phyloP scores from a whole-genome alignment of 1,140 invertebrate species.

The Idris sp. region DNA sequence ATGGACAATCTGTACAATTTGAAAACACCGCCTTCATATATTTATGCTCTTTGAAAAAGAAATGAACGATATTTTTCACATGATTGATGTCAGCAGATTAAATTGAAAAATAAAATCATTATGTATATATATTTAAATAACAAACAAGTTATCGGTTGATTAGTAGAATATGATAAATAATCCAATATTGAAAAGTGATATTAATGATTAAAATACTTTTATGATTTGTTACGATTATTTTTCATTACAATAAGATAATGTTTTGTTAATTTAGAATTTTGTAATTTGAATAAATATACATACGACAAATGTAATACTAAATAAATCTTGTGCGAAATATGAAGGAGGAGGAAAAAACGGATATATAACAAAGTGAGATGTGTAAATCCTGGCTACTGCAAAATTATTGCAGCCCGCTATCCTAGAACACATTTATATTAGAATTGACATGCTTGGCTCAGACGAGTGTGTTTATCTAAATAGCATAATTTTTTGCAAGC shows the following conservation, averaged over 20 bases:
- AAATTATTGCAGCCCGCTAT: constrained; percentile 8
- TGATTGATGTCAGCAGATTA: constrained; percentile 8
- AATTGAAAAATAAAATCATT: constrained; percentile 4
- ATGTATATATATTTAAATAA: constrained; percentile 31
- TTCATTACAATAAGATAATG: not conserved
- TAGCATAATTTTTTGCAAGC: constrained; percentile 33
- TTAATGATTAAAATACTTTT: not conserved
- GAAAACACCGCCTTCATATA: constrained; percentile 15
- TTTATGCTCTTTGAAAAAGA: constrained; percentile 27
- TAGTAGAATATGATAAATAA: too few relatives aligned
- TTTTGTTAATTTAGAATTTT: constrained; percentile 4
- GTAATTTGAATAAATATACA: constrained; percentile 39
- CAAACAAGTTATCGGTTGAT: constrained; percentile 16
- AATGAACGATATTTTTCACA: constrained; percentile 44
- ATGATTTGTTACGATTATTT: constrained; percentile 1
- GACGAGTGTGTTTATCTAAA: constrained; percentile 26
- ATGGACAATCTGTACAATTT: constrained; percentile 43
- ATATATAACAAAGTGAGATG: constrained; percentile 2
- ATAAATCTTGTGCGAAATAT: constrained; percentile 26
- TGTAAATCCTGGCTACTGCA: constrained; percentile 1
- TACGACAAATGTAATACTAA: constrained; percentile 19
- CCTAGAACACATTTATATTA: constrained; percentile 14
- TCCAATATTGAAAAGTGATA: constrained; percentile 30
- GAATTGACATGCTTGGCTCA: constrained; percentile 12
- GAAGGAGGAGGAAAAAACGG: constrained; percentile 13